phyloP scores from a whole-genome alignment of 2,888 invertebrate genomes.

The Diarsia brunnea region DNA sequence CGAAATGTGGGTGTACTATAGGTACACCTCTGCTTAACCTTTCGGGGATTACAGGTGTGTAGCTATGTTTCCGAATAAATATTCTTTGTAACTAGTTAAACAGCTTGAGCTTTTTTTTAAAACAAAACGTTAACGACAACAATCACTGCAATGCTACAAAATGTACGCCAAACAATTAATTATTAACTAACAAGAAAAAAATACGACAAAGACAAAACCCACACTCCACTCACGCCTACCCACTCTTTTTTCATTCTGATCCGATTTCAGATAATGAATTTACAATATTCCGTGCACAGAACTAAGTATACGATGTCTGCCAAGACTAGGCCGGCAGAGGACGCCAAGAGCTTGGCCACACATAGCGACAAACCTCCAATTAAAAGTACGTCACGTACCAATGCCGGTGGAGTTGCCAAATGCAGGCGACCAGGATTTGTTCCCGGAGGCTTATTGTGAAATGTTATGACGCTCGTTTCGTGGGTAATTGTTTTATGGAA shows the following conservation, averaged over 20 bases:
- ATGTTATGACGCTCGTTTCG: slow-evolving; percentile 50
- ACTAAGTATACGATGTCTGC: slow-evolving; percentile 76
- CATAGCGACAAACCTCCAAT: slow-evolving; percentile 79
- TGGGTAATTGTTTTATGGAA: slow-evolving; percentile 29
- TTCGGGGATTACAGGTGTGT: no score
- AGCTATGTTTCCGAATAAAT: no score
- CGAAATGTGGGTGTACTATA: no score
- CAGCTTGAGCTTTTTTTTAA: neutral
- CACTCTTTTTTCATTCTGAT: slow-evolving; percentile 71
- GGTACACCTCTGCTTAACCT: no score
- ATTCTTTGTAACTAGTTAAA: no score
- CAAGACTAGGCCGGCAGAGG: slow-evolving; percentile 78
- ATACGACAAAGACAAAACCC: slow-evolving; percentile 25
- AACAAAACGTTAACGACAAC: neutral
- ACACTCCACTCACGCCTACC: slow-evolving; percentile 66
- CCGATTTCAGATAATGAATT: slow-evolving; percentile 79
- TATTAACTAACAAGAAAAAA: neutral
- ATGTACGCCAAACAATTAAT: neutral
- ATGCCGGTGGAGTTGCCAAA: slow-evolving; percentile 59
- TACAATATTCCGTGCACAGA: slow-evolving; percentile 81
- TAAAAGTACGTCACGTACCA: slow-evolving; percentile 78
- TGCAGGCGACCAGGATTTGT: slow-evolving; percentile 52
- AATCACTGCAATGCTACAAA: neutral
- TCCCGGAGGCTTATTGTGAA: slow-evolving; percentile 52
- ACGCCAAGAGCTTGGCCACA: slow-evolving; percentile 66